Conservation (phyloP, 2,888 invertebrate genomes). For the Epistrophe eligans region DNA sequence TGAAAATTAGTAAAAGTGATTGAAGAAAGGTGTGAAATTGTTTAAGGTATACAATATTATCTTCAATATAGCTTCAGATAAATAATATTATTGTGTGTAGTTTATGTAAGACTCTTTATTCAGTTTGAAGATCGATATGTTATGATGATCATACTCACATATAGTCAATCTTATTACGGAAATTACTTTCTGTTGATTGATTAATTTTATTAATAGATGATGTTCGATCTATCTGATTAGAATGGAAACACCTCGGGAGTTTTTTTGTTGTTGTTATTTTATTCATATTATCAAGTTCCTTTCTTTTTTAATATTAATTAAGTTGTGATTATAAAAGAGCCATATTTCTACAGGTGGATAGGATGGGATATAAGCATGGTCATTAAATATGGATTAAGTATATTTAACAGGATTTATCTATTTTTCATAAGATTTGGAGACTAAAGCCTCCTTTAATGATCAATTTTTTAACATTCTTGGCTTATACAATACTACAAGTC, state of each 20-base stretch:
- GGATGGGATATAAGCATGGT: not conserved
- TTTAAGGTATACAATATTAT: not conserved
- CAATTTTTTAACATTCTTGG: no score
- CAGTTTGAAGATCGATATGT: not conserved
- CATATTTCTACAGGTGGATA: not conserved
- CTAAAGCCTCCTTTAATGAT: not conserved
- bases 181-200: slow-evolving; percentile 9
- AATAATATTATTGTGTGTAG: not conserved
- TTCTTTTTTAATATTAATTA: slow-evolving; percentile 12
- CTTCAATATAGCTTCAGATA: not conserved
- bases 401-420: not conserved
- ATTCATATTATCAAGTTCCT: not conserved
- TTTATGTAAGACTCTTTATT: not conserved
- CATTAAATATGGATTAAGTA: not conserved
- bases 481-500: no score
- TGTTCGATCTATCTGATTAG: not conserved
- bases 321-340: not conserved
- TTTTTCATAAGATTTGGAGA: not conserved
- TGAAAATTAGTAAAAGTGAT: slow-evolving; percentile 67
- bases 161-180: not conserved
- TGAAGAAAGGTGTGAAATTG: slow-evolving; percentile 63
- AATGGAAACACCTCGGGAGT: slow-evolving; percentile 17
- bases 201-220: not conserved
- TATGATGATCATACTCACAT: not conserved
- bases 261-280: not conserved